A percentile compares a stretch with the other conserved stretches of the same genome.
phyloP scores from a whole-genome alignment of 2,888 invertebrate genomes.

The Heteromyza rotundicornis region DNA sequence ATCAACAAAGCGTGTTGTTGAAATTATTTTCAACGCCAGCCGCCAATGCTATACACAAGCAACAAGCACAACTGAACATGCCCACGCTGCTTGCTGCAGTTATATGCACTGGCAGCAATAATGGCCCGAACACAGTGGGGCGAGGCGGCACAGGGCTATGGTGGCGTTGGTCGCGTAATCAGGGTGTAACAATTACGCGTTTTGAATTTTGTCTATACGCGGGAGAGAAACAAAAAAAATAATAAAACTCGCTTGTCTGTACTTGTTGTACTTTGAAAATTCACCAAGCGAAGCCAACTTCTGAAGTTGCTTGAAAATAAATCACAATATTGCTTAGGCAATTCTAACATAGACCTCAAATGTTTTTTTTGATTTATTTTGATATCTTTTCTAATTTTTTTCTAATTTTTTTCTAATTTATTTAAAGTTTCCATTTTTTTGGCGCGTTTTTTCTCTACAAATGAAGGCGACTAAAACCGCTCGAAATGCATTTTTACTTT shows the following conservation, averaged over 20 bases:
- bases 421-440: too few relatives aligned
- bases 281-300: too few relatives aligned
- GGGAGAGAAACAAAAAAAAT: too few relatives aligned
- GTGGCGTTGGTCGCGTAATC: conserved; percentile 50
- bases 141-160: not conserved
- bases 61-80: not conserved
- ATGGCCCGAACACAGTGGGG: too few relatives aligned
- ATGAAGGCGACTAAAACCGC: too few relatives aligned
- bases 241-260: too few relatives aligned
- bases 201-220: conserved; percentile 39
- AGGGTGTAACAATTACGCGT: conserved; percentile 60
- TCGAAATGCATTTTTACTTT: too few relatives aligned
- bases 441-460: too few relatives aligned
- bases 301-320: too few relatives aligned
- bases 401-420: too few relatives aligned
- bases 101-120: conserved; percentile 24
- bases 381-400: too few relatives aligned
- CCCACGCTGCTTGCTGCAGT: conserved; percentile 10
- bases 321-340: not conserved
- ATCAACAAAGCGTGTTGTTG: conserved; percentile 38
- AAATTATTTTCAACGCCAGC: conserved; percentile 10
- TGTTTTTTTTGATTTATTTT: not conserved
- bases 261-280: not conserved
- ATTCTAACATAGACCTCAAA: conserved; percentile 8
- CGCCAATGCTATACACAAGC: not conserved